Conservation (phyloP, 2,113 vertebrate genomes). For the Tympanuchus pallidicinctus region DNA sequence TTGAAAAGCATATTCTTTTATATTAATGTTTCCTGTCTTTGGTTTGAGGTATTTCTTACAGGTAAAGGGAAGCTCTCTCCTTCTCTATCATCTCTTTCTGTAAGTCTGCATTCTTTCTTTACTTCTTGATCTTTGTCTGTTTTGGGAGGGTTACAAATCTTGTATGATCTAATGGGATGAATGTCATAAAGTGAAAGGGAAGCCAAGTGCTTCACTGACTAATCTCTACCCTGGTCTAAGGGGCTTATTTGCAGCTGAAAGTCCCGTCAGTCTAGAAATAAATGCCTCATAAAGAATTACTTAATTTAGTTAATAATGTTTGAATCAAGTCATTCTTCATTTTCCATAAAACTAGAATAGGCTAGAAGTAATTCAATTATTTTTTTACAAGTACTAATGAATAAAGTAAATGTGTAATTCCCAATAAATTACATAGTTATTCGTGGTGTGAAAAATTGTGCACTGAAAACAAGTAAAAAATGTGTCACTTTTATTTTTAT, state of each 20-base stretch:
- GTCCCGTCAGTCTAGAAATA: constrained; percentile 49
- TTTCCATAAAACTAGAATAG: constrained; percentile 67
- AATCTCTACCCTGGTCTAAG: background rate
- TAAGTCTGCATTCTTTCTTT: background rate
- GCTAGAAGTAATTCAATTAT: constrained; percentile 54
- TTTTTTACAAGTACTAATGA: constrained; percentile 62
- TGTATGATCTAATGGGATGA: constrained; percentile 75
- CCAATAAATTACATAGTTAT: constrained; percentile 65
- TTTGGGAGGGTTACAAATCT: background rate
- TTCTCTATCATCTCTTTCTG: background rate
- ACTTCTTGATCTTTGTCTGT: background rate
- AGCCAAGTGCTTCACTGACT: background rate
- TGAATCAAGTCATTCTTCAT: constrained; percentile 67
- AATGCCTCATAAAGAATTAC: constrained; percentile 61
- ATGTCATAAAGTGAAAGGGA: constrained; percentile 34
- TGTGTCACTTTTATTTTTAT: constrained; percentile 44
- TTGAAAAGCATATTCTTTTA: background rate
- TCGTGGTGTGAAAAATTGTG: constrained; percentile 40
- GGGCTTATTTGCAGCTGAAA: constrained; percentile 36
- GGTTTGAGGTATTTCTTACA: background rate
- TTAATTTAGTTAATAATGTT: constrained; percentile 68
- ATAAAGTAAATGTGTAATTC: constrained; percentile 62
- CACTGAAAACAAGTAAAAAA: constrained; percentile 60
- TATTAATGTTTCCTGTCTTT: background rate
- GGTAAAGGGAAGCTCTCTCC: background rate